phyloP scores from a whole-genome alignment of 2,113 vertebrate species.

The Carassius auratus region DNA sequence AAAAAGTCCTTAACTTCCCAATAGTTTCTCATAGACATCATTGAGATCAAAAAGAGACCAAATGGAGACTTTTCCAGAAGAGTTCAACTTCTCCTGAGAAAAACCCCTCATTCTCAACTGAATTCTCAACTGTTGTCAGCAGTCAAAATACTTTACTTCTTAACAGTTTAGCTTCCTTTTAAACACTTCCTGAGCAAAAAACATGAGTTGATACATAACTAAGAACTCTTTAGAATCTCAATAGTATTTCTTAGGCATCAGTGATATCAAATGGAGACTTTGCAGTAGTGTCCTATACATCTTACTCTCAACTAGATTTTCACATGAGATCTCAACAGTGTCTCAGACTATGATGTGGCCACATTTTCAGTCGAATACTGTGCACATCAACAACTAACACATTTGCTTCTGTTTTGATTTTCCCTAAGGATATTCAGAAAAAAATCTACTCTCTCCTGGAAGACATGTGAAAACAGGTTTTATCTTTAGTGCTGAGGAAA shows the following conservation, averaged over 20 bases:
- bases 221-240: not conserved
- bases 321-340: not conserved
- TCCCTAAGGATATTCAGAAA: not conserved
- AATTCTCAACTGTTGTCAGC: not conserved
- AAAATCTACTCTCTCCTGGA: constrained; percentile 1
- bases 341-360: not conserved
- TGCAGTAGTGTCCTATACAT: no score
- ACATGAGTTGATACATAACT: not conserved
- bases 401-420: not conserved
- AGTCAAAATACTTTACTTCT: not conserved
- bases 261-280: no score
- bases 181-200: not conserved
- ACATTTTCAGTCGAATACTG: not conserved
- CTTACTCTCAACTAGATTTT: no score
- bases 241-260: no score
- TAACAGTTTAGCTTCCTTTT: not conserved
- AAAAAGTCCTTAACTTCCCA: not conserved
- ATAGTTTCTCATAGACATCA: not conserved
- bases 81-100: no score
- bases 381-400: not conserved
- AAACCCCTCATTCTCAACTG: no score
- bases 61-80: not conserved
- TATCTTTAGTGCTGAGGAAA: constrained; percentile 30
- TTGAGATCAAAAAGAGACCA: not conserved
- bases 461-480: constrained; percentile 3